Conservation (phyloP, 2,113 vertebrate genomes). For the Procavia capensis region DNA sequence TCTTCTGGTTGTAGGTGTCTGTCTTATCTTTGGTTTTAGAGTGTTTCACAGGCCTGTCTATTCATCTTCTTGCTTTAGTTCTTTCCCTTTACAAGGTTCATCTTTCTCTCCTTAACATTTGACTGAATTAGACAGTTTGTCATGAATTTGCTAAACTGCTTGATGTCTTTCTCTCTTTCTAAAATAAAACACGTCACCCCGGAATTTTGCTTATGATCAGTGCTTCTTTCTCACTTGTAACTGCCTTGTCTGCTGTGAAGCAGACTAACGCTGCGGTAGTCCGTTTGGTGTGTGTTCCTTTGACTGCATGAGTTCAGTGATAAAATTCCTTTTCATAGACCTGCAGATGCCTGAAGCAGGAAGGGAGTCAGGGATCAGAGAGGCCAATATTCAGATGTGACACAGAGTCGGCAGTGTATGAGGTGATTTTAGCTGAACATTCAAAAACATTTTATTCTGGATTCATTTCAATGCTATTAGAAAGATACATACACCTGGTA, state of each 20-base stretch:
- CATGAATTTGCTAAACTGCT: neutral
- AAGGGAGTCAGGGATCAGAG: slow-evolving; percentile 30
- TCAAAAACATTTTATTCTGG: slow-evolving; percentile 40
- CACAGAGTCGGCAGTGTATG: neutral
- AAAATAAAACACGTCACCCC: neutral
- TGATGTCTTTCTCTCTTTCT: neutral
- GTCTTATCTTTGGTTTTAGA: neutral
- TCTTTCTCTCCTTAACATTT: neutral
- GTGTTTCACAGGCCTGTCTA: neutral
- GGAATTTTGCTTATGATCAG: slow-evolving; percentile 9
- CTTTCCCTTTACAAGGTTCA: neutral
- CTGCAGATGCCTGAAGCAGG: neutral
- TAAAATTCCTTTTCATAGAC: neutral
- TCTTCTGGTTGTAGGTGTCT: neutral
- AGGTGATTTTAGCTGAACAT: neutral
- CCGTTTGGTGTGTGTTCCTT: neutral
- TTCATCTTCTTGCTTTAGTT: neutral
- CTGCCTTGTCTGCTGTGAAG: neutral
- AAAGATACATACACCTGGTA: slow-evolving; percentile 3
- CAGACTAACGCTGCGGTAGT: neutral
- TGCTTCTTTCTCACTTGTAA: neutral
- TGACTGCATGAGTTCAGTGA: slow-evolving; percentile 26
- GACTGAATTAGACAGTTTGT: neutral
- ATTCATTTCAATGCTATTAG: slow-evolving; percentile 39
- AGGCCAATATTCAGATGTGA: slow-evolving; percentile 39